These are phyloP conservation scores for Procavia capensis DNA, from an alignment of 2,113 vertebrate genomes.

Conservation along the genomic window DNA sequence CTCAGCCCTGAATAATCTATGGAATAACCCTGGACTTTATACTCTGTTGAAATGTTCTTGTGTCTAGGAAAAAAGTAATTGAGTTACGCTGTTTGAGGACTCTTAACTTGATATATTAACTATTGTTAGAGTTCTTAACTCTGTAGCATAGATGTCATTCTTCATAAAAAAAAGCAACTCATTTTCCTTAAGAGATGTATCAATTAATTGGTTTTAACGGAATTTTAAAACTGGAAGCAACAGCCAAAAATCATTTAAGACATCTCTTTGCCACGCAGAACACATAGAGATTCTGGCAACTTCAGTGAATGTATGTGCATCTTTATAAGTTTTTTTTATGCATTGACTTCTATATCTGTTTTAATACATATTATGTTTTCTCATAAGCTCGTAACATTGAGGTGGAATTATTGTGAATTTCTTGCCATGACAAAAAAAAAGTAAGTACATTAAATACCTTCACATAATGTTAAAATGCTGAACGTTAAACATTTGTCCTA, in stretches of 20 bases:
- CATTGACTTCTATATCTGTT: slow-evolving; percentile 6
- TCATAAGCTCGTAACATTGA: slow-evolving; percentile 55
- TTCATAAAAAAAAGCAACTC: slow-evolving; percentile 25
- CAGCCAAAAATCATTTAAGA: slow-evolving; percentile 35
- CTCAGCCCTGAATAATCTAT: background rate
- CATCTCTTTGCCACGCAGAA: background rate
- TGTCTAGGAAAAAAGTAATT: slow-evolving; percentile 4
- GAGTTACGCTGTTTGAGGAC: background rate
- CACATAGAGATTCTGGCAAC: slow-evolving; percentile 20
- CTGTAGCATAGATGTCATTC: slow-evolving; percentile 28
- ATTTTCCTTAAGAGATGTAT: slow-evolving; percentile 32
- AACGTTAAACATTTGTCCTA: slow-evolving; percentile 42
- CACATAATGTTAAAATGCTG: slow-evolving; percentile 43
- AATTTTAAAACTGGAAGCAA: slow-evolving; percentile 13
- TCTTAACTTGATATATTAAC: slow-evolving; percentile 18
- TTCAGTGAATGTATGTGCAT: background rate
- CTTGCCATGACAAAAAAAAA: slow-evolving; percentile 43
- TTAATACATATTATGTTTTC: slow-evolving; percentile 57
- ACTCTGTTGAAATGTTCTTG: slow-evolving; percentile 23
- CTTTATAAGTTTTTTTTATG: slow-evolving; percentile 58
- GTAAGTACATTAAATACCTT: slow-evolving; percentile 68
- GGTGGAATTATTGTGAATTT: slow-evolving; percentile 64
- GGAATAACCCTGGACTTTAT: background rate
- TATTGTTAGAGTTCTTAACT: background rate
- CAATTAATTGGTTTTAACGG: slow-evolving; percentile 46